These are phyloP conservation scores for Forbesichthys agassizii DNA, from an alignment of 2,113 vertebrate species.

Conservation along the genomic window DNA sequence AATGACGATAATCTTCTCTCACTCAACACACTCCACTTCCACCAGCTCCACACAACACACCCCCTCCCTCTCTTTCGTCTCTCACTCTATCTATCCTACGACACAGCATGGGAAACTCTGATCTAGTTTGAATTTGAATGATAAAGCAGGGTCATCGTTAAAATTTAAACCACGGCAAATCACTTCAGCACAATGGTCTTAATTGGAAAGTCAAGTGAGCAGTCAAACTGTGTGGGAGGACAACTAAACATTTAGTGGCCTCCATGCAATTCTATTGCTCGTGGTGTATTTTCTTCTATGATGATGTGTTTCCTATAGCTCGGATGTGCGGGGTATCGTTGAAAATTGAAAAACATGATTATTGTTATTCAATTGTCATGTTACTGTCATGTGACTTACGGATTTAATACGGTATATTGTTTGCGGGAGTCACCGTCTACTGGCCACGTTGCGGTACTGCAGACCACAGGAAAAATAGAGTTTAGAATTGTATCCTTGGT, in stretches of 20 bases:
- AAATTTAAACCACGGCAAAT: too few relatives aligned
- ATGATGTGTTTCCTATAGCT: too few relatives aligned
- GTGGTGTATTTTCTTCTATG: too few relatives aligned
- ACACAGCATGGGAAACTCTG: not conserved
- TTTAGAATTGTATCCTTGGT: too few relatives aligned
- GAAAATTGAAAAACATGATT: not conserved
- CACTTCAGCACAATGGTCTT: too few relatives aligned
- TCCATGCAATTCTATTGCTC: too few relatives aligned
- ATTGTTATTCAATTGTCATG: not conserved
- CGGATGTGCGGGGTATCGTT: not conserved
- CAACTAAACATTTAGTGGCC: too few relatives aligned
- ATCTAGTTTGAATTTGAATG: not conserved
- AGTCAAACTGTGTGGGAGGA: too few relatives aligned
- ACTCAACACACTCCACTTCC: not conserved
- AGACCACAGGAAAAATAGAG: too few relatives aligned
- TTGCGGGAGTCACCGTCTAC: slow-evolving; percentile 27
- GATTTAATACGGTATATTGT: not conserved
- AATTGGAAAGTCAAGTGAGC: too few relatives aligned
- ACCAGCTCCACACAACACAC: too few relatives aligned
- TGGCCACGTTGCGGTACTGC: slow-evolving; percentile 8
- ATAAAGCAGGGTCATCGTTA: not conserved
- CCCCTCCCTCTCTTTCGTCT: slow-evolving; percentile 1
- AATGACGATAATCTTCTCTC: slow-evolving; percentile 43
- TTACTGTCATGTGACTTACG: not conserved
- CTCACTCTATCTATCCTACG: not conserved